These are phyloP conservation scores for Orthonychiurus folsomi DNA, from an alignment of 2,888 invertebrate species.

Conservation along the genomic window DNA sequence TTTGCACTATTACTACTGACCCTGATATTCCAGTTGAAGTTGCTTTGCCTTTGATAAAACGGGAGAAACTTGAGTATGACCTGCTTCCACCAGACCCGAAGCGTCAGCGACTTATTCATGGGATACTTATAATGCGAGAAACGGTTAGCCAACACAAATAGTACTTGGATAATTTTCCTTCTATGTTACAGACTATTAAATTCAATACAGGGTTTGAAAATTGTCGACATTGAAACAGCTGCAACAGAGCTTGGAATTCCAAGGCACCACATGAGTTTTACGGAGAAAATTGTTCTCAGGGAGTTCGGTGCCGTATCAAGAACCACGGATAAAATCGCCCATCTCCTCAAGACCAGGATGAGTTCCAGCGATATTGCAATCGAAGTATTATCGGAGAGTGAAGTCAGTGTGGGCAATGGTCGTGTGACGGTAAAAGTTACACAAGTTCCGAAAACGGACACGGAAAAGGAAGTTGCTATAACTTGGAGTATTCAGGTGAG, in stretches of 20 bases:
- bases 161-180: slow-evolving; percentile 1
- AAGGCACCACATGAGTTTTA: slow-evolving; percentile 64
- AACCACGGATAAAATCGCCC: slow-evolving; percentile 30
- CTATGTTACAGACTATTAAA: too few species aligned
- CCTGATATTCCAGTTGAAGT: slow-evolving; percentile 85
- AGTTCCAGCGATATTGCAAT: slow-evolving; percentile 71
- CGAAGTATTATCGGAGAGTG: slow-evolving; percentile 83
- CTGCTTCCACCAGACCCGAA: slow-evolving; percentile 80
- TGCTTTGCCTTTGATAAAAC: slow-evolving; percentile 68
- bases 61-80: slow-evolving; percentile 65
- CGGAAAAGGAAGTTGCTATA: slow-evolving; percentile 77
- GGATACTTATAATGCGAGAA: slow-evolving; percentile 80
- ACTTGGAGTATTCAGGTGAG: slow-evolving; percentile 77
- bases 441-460: slow-evolving; percentile 47
- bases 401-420: slow-evolving; percentile 68
- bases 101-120: slow-evolving; percentile 74
- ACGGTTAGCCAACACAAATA: slow-evolving; percentile 47
- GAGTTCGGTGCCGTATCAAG: slow-evolving; percentile 35
- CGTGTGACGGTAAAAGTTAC: slow-evolving; percentile 27
- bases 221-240: slow-evolving; percentile 82
- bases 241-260: slow-evolving; percentile 73
- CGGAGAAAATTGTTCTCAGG: slow-evolving; percentile 44
- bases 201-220: slow-evolving; percentile 58
- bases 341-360: slow-evolving; percentile 41
- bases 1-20: slow-evolving; percentile 74